Evolutionary conservation across 2,888 invertebrate genomes (phyloP).

Genomic region (Gerris lacustris): DNA sequence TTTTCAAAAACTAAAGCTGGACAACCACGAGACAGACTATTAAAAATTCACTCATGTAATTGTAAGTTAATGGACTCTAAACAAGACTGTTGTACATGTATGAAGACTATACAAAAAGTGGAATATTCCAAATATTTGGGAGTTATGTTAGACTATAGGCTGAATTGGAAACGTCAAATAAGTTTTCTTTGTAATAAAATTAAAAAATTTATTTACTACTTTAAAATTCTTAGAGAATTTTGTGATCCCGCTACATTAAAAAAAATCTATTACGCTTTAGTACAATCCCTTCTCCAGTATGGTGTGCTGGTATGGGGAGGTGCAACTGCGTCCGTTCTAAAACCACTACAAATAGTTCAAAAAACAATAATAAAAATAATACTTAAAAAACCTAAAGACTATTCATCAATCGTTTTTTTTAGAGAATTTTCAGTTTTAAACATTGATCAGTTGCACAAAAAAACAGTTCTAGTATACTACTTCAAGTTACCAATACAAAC

Average conservation of each 20-base stretch:
- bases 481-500: too few relatives aligned
- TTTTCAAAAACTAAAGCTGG: constrained; percentile 1
- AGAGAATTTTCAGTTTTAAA: too few relatives aligned
- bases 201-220: background rate
- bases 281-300: constrained; percentile 10
- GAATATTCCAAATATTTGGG: constrained; percentile 11
- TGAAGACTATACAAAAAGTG: constrained; percentile 5
- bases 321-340: too few relatives aligned
- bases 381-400: too few relatives aligned
- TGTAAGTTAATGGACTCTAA: background rate
- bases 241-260: background rate
- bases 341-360: too few relatives aligned
- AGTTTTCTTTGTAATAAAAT: background rate
- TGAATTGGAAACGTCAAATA: constrained; percentile 12
- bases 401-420: too few relatives aligned
- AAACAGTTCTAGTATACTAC: too few relatives aligned
- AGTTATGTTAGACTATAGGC: background rate
- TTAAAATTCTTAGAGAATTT: background rate
- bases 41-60: background rate
- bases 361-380: too few relatives aligned
- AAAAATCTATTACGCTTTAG: constrained; percentile 8
- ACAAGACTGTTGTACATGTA: background rate
- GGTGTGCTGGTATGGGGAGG: too few relatives aligned
- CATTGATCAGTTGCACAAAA: too few relatives aligned
- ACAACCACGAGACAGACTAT: background rate